phyloP scores from a whole-genome alignment of 1,140 invertebrate genomes.

The Cephus cinctus region DNA sequence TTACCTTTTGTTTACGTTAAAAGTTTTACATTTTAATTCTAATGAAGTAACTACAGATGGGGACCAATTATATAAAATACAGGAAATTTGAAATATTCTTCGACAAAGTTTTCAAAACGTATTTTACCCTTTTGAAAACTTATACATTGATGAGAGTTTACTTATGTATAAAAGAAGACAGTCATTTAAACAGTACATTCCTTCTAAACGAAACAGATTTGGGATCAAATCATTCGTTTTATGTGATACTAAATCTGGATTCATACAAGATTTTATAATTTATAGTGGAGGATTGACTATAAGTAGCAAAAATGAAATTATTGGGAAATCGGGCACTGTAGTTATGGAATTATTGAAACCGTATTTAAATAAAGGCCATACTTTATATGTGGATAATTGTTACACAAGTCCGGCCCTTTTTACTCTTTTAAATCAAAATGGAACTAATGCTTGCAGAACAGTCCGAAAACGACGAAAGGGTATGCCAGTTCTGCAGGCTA shows the following conservation, averaged over 20 bases:
- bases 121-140: conserved; percentile 19
- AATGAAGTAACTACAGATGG: neutral
- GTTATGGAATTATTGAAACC: conserved; percentile 34
- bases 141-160: conserved; percentile 33
- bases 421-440: conserved; percentile 22
- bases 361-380: conserved; percentile 31
- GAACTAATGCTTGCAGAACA: conserved; percentile 34
- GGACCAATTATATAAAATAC: conserved; percentile 4
- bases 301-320: conserved; percentile 8
- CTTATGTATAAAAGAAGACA: conserved; percentile 38
- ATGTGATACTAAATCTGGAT: conserved; percentile 32
- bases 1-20: no score
- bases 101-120: conserved; percentile 9
- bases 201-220: conserved; percentile 31
- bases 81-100: conserved; percentile 10
- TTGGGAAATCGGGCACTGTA: conserved; percentile 33
- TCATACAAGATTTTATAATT: conserved; percentile 33
- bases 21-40: no score
- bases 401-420: conserved; percentile 38
- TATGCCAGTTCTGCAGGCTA: conserved; percentile 31
- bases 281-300: conserved; percentile 27
- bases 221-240: conserved; percentile 33
- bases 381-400: conserved; percentile 41
- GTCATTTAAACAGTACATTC: conserved; percentile 35
- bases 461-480: conserved; percentile 29